phyloP scores from a whole-genome alignment of 1,140 invertebrate genomes.

The Hetaerina americana region DNA sequence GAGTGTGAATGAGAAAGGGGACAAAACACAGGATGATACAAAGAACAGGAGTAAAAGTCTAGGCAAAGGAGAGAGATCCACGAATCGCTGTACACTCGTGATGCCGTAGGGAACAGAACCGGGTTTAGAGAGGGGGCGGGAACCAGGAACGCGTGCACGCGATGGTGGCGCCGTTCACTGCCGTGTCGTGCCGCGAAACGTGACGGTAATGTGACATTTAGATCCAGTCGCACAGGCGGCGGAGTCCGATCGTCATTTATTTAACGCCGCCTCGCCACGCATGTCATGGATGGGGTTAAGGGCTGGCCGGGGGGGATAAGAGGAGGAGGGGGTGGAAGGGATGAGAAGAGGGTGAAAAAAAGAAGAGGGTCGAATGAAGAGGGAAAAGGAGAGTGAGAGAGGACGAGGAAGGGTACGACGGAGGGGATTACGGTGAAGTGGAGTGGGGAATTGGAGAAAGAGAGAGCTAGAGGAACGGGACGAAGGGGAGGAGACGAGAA shows the following conservation, averaged over 20 bases:
- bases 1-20: not conserved
- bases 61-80: not conserved
- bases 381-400: too few species aligned
- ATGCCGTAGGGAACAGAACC: too few species aligned
- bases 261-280: not conserved
- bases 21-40: too few species aligned
- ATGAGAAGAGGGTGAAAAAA: too few species aligned
- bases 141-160: not conserved
- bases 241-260: not conserved
- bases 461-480: too few species aligned
- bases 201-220: not conserved
- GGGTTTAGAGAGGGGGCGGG: too few species aligned
- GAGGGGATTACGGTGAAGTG: too few species aligned
- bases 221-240: not conserved
- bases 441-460: too few species aligned
- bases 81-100: not conserved
- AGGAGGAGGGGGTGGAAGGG: too few species aligned
- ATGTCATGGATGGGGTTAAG: not conserved
- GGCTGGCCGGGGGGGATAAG: not conserved
- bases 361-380: too few species aligned
- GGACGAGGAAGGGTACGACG: too few species aligned
- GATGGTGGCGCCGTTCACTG: not conserved
- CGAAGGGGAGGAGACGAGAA: too few species aligned
- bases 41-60: not conserved
- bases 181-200: not conserved